Evolutionary conservation across 2,113 vertebrate species (phyloP).

Genomic region (Oryzias woworae): DNA sequence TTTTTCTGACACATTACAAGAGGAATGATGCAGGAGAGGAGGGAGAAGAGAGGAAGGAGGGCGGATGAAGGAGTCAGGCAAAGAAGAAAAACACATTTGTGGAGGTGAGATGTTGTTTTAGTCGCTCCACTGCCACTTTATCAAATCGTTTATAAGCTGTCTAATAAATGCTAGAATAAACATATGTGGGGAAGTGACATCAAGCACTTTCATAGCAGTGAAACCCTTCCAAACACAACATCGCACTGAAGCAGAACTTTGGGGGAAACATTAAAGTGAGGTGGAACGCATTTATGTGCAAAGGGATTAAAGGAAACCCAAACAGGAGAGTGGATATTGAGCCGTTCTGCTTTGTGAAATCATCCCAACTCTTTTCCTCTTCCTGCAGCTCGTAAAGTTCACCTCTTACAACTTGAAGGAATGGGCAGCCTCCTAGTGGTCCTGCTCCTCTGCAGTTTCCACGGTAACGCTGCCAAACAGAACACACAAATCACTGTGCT

Average conservation of each 20-base stretch:
- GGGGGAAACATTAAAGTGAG: conserved; percentile 51
- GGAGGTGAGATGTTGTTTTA: conserved; percentile 17
- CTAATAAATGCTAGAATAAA: conserved; percentile 27
- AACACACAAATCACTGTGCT: conserved; percentile 69
- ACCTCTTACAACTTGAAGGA: conserved; percentile 61
- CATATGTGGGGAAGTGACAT: conserved; percentile 49
- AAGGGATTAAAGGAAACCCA: conserved; percentile 59
- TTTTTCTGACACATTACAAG: conserved; percentile 69
- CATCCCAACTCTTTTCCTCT: conserved; percentile 56
- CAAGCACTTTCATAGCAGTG: conserved; percentile 25
- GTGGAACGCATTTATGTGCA: conserved; percentile 39
- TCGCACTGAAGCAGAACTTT: conserved; percentile 27
- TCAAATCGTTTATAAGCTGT: conserved; percentile 31
- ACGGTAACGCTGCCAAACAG: conserved; percentile 77
- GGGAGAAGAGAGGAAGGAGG: conserved; percentile 12
- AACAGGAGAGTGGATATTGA: conserved; percentile 62
- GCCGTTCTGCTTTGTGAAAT: conserved; percentile 70
- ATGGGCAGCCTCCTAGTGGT: conserved; percentile 76
- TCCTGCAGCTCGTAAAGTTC: conserved; percentile 67
- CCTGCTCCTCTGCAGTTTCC: conserved; percentile 80
- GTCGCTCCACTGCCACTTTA: conserved; percentile 11
- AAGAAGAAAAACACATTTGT: conserved; percentile 30
- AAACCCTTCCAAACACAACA: conserved; percentile 40
- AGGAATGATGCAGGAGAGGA: conserved; percentile 65
- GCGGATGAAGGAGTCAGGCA: conserved; percentile 23